Evolutionary conservation across 1,140 invertebrate species (phyloP).

Genomic region (Euwallacea similis): DNA sequence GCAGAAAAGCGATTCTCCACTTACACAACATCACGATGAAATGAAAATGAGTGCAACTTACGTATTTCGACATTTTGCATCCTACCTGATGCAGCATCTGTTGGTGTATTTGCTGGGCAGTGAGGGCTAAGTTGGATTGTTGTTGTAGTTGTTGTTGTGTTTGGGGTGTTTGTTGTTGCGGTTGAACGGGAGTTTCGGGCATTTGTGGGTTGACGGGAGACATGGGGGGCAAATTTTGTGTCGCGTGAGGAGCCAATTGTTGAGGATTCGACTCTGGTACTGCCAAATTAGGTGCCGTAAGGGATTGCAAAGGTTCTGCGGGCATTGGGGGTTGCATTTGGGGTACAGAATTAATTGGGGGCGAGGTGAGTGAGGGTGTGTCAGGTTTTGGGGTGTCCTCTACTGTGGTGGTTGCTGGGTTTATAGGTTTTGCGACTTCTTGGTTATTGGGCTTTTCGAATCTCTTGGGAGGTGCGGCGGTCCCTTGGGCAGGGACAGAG

Average conservation of each 20-base stretch:
- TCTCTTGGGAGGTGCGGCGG: background rate
- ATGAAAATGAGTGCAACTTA: conserved; percentile 33
- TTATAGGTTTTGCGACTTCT: background rate
- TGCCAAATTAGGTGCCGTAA: background rate
- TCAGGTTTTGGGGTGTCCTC: background rate
- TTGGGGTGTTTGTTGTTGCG: conserved; percentile 23
- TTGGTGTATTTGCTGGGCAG: conserved; percentile 52
- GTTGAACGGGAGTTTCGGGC: conserved; percentile 35
- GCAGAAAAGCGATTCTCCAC: background rate
- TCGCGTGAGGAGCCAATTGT: background rate
- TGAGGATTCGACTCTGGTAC: background rate
- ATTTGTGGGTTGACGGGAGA: background rate
- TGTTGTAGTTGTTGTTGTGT: conserved; percentile 21
- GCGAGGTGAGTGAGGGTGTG: background rate
- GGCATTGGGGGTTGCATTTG: background rate
- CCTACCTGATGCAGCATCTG: conserved; percentile 54
- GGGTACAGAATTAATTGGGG: background rate
- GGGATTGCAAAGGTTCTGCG: background rate
- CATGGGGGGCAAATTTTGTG: background rate
- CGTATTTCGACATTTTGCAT: conserved; percentile 36
- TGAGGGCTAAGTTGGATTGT: conserved; percentile 24
- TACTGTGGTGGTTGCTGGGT: conserved; percentile 2
- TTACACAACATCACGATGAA: conserved; percentile 10
- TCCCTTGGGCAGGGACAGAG: background rate
- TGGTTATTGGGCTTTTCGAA: background rate